Percentiles rank a stretch among this genome's conserved stretches.
Conservation (phyloP, 2,888 invertebrate genomes). For the Alsophila aescularia region DNA sequence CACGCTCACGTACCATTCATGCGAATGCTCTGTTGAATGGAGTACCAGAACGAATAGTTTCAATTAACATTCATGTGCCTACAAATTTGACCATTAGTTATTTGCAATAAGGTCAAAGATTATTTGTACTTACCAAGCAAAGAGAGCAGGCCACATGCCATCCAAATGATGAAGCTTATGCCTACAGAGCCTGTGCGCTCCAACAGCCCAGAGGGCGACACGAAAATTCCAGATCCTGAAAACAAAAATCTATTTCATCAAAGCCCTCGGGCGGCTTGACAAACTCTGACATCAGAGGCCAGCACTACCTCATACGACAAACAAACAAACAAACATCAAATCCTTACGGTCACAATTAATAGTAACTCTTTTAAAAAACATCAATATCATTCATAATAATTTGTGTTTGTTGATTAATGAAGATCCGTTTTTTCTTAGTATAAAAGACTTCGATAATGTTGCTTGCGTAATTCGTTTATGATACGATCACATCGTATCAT, state of each 20-base stretch:
- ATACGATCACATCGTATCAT: conserved; percentile 3
- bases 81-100: conserved; percentile 1
- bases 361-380: no score
- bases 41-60: conserved; percentile 2
- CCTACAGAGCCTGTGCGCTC: conserved; percentile 97
- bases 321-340: no score
- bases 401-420: no score
- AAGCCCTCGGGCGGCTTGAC: no score
- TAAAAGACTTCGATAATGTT: neutral
- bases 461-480: conserved; percentile 7
- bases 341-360: no score
- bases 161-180: conserved; percentile 97
- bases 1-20: conserved; percentile 23
- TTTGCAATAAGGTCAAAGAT: neutral
- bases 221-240: conserved; percentile 98
- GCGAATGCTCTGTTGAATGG: conserved; percentile 16
- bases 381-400: no score
- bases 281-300: neutral
- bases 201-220: conserved; percentile 97
- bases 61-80: conserved; percentile 1
- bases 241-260: conserved; percentile 41
- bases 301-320: no score
- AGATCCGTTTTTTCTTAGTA: no score
- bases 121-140: conserved; percentile 90
- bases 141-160: conserved; percentile 95